Evolutionary conservation across 2,888 invertebrate genomes (phyloP), one percentile per base, ranked within the genome.

Genomic region (Aquatica leii): DNA sequence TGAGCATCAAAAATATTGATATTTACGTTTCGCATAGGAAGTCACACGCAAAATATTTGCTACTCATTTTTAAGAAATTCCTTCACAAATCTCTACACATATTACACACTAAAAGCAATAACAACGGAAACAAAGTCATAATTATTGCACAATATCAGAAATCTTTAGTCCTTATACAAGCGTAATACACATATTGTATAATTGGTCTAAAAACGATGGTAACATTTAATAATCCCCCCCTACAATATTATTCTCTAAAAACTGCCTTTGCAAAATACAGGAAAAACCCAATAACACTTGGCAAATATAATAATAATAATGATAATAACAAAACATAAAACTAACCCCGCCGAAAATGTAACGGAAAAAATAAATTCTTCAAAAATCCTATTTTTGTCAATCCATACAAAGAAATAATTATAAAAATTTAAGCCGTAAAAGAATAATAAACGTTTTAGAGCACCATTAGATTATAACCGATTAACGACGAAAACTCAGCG

Each of bases 1-100:
- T 65, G 65, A 65, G 65, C 65, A 65, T 59, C 60, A 62, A 65
- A 62, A 62, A 65, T 59, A 65, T 62, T 61, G 54, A 61, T 58
- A 35, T 58, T 62, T 62, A 51, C 52, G 57, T 59, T 60, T 53
- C 50, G 48, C 49, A 40, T 62, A 51, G 62, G 62, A 62, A 56
- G 50, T 62, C 35, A 37, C 56, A 57, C 56, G 51, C 57, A 63
- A 63, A 63, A 63, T 63, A 63, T 51, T 59, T 59, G 55, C 63
- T 63, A 63, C 63, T 51, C 59, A 59, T 40, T 53, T 31, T 62
- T 54, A 60, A 58, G 53, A 53, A 41, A 48, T 21, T 40, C 53
- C 53, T 43, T 51, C 20, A 21, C 54, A 50, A 24, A 59, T 46
- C 15, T 21, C 55, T 63, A 63, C 43, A 40, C 54, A 18, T 46